Conservation (phyloP, 2,113 vertebrate genomes). For the Nothocercus julius region DNA sequence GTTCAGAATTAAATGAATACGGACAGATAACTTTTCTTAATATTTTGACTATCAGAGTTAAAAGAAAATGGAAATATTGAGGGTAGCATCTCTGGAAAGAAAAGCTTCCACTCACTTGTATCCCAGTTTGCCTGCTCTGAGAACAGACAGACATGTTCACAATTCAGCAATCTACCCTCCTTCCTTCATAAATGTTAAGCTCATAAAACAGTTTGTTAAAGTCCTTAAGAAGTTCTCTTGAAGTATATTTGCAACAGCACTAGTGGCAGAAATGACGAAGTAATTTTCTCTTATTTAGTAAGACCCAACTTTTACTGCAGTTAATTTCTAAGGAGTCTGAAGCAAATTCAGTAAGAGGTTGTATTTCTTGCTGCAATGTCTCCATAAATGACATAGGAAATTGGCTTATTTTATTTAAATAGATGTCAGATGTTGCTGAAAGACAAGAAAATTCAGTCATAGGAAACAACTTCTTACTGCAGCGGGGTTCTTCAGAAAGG, state of each 20-base stretch:
- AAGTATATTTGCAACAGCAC: not conserved
- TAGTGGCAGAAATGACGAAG: not conserved
- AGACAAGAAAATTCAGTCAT: slow-evolving; percentile 25
- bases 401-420: slow-evolving; percentile 57
- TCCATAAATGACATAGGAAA: slow-evolving; percentile 16
- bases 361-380: slow-evolving; percentile 55
- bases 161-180: not conserved
- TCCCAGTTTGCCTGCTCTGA: not conserved
- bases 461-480: not conserved
- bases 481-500: slow-evolving; percentile 4
- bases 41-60: not conserved
- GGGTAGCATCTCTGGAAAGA: not conserved
- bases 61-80: not conserved
- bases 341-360: slow-evolving; percentile 56
- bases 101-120: not conserved
- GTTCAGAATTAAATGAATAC: not conserved
- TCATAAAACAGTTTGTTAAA: not conserved
- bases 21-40: not conserved
- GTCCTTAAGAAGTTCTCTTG: not conserved
- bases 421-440: slow-evolving; percentile 62
- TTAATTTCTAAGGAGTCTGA: slow-evolving; percentile 57
- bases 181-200: not conserved
- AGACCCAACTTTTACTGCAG: not conserved
- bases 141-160: not conserved
- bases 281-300: slow-evolving; percentile 5